Evolutionary conservation across 1,140 invertebrate genomes (phyloP).

Genomic region (Eufriesea mexicana): DNA sequence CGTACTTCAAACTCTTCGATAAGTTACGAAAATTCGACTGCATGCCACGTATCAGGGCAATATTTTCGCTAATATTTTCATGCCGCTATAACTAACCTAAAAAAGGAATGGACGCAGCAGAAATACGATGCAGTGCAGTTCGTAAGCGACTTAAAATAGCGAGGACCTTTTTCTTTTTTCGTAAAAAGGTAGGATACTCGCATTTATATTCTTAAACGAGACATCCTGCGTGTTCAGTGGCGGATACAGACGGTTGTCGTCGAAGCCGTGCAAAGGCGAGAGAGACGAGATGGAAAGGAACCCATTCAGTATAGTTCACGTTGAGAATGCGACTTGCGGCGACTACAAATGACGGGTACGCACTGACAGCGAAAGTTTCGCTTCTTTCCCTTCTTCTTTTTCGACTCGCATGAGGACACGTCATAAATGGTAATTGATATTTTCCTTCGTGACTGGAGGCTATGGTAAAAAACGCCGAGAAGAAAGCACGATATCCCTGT

Average conservation of each 20-base stretch:
- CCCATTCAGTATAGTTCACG: conserved; percentile 22
- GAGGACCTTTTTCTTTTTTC: neutral
- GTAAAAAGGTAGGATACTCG: conserved; percentile 26
- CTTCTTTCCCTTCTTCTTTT: conserved; percentile 8
- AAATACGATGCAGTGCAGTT: neutral
- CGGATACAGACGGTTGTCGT: conserved; percentile 49
- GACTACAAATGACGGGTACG: conserved; percentile 51
- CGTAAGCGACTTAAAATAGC: neutral
- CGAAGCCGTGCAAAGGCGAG: conserved; percentile 42
- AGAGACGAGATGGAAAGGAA: conserved; percentile 40
- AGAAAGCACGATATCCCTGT: neutral
- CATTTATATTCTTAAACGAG: conserved; percentile 65
- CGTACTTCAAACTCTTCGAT: no score
- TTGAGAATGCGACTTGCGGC: conserved; percentile 35
- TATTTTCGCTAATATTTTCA: neutral
- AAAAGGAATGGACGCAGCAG: neutral
- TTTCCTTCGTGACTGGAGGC: neutral
- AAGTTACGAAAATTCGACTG: no score
- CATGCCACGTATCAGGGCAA: no score
- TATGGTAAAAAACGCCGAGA: neutral
- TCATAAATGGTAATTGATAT: conserved; percentile 26
- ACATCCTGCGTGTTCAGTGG: conserved; percentile 60
- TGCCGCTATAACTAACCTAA: neutral
- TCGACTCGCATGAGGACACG: neutral
- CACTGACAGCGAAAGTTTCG: conserved; percentile 43